Evolutionary conservation across 2,113 vertebrate species (phyloP), one percentile per base, ranked within the genome.

Genomic region (Australoheros scitulus): DNA sequence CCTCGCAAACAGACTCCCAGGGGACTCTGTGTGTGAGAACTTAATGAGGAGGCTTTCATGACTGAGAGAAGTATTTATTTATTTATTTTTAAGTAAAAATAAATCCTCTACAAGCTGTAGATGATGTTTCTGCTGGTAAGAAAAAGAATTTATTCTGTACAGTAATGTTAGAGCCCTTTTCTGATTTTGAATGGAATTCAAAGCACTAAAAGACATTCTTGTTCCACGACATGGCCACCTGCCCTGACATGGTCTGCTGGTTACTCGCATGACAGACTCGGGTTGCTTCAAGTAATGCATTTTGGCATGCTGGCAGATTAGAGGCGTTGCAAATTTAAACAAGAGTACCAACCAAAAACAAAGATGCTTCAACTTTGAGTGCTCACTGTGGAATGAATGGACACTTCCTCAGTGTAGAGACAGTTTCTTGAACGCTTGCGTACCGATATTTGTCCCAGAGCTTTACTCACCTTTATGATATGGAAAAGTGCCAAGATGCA

Each of bases 181-280:
- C 26, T 52, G 50, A 72, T 72, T 72, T 32, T 52, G 65, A 47
- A 32, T 72, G 47, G 65, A 72, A 52, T 32, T 72, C 52, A 26
- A 72, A 72, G 68, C 65, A 20, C 65, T 32, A 18, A 52, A 52
- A 72, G 65, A 72, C 26, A 32, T 52, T 72, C 65, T 72, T 72
- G 47, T 52, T 26, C 17, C 68, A 55, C 20, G 26, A 52, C 17
- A 7, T 72, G 65, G 26, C 43, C 65, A 72, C 65, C 17, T 52
- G 24, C 68, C 68, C 32, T 55, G 43, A 52, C 1, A 5, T 32
- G 68, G 68, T 72, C 26, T 55, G 68, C 47, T 72, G 68, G 43
- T 72, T 72, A 13, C 6, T 55, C 11, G 47, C 26, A 55, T 72
- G 68, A 72, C 47, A 52, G 26, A 52, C 47, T 72, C 1, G 3